These are phyloP conservation scores for Cephalopterus ornatus DNA, from an alignment of 2,113 vertebrate species.

Conservation along the genomic window DNA sequence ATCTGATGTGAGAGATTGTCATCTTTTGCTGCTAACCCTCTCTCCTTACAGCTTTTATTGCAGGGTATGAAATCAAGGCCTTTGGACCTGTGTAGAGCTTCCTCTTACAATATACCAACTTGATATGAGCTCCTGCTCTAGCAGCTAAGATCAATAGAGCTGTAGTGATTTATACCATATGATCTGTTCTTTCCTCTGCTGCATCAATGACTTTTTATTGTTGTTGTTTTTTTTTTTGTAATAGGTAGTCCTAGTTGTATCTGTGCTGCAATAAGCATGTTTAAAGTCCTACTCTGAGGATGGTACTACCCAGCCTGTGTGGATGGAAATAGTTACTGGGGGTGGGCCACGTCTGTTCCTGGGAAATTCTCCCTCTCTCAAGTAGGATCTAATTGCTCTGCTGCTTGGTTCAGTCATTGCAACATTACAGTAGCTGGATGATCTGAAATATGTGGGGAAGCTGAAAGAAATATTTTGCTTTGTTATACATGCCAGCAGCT, in stretches of 20 bases:
- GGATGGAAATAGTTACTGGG: not conserved
- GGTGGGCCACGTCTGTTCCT: not conserved
- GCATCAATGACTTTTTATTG: not conserved
- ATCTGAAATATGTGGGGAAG: not conserved
- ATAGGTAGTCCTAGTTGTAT: not conserved
- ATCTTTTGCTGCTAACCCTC: not conserved
- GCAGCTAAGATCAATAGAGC: not conserved
- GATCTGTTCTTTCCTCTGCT: not conserved
- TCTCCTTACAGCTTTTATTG: conserved; percentile 22
- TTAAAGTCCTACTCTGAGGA: not conserved
- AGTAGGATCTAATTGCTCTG: not conserved
- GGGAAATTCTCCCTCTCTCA: not conserved
- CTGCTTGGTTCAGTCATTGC: not conserved
- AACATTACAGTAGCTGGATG: not conserved
- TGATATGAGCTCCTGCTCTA: not conserved
- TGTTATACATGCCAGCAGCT: not conserved
- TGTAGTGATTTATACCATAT: not conserved
- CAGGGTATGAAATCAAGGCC: not conserved
- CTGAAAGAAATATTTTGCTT: not conserved
- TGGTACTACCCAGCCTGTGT: not conserved
- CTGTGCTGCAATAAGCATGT: not conserved
- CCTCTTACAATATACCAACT: not conserved
- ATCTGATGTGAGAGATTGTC: not conserved
- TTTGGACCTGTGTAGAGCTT: not conserved
- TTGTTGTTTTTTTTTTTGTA: not conserved